phyloP scores from a whole-genome alignment of 2,113 vertebrate genomes.

The Nannospalax galili region DNA sequence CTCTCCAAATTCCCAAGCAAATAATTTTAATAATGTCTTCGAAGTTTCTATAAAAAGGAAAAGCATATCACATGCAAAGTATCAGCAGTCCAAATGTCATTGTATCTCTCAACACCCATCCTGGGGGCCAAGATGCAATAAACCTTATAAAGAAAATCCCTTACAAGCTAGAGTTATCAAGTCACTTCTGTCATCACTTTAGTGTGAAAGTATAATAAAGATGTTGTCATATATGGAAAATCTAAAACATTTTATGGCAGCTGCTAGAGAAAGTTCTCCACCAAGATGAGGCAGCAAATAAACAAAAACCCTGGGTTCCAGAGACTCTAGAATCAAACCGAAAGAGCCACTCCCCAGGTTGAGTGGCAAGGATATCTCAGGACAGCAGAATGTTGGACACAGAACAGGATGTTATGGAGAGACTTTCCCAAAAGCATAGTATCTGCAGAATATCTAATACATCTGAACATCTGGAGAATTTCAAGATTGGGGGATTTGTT shows the following conservation, averaged over 20 bases:
- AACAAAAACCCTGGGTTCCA: neutral
- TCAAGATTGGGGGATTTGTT: neutral
- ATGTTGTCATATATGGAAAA: neutral
- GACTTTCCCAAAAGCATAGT: neutral
- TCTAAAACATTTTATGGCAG: neutral
- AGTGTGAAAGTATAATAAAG: neutral
- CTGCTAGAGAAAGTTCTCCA: neutral
- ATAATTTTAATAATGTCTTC: neutral
- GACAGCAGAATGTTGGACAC: rapidly evolving
- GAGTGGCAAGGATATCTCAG: neutral
- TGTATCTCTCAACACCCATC: neutral
- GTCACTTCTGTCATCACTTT: neutral
- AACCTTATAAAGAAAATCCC: neutral
- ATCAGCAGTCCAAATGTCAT: neutral
- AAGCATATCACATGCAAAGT: neutral
- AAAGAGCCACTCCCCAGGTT: neutral
- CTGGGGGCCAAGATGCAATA: neutral
- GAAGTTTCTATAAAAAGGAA: neutral
- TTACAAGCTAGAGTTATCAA: neutral
- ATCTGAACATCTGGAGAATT: neutral
- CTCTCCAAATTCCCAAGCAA: neutral
- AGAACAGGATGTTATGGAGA: neutral
- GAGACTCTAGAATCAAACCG: neutral
- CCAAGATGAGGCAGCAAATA: neutral
- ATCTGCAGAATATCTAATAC: neutral